Evolutionary conservation across 2,797 vertebrate genomes (phyloP), one percentile per base, ranked within the genome.

Genomic region (Anolis apletophallus): DNA sequence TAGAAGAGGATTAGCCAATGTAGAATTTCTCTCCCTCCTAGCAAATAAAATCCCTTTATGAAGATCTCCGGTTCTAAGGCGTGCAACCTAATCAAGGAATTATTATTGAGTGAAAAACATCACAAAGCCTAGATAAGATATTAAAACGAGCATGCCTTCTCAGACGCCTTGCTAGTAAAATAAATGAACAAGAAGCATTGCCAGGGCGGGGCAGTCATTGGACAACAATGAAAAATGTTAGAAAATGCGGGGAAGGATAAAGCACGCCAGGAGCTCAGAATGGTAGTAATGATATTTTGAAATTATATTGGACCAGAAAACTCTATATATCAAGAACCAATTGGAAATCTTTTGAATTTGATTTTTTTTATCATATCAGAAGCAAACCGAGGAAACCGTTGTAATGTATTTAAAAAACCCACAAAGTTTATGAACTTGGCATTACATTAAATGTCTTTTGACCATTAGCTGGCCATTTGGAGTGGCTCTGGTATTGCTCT

Each of bases 1-100:
- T 80, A 76, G 72, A 40, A 80, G 50, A 81, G 55, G 73, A 81
- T 77, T 81, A 85, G n/a, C 26, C 72, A 81, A 40, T 81, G 36
- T 64, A 73, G 52, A 83, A 59, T 69, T 76, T 61, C 10, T 52
- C 13, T 68, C 52, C 84, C 26, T 69, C 59, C 14, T 81, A 71
- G 12, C 32, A 23, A 71, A 12, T 85, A 85, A 46, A 81, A 81
- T 81, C 52, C 54, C 72, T 40, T 81, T 87, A 67, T 34, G 72
- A 64, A 23, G 12, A 55, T 78, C 57, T 81, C 13, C 71, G 67
- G 67, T 77, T 89, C 85, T 72, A 84, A 87, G 69, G 29, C 32
- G 61, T 69, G 17, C 16, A 68, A 8, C 17, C 23, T 89, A 59
- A 71, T 87, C 77, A 36, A 59, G 69, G 74, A 78, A 80, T 84